phyloP scores from a whole-genome alignment of 2,888 invertebrate species.

The Diaprepes abbreviatus region DNA sequence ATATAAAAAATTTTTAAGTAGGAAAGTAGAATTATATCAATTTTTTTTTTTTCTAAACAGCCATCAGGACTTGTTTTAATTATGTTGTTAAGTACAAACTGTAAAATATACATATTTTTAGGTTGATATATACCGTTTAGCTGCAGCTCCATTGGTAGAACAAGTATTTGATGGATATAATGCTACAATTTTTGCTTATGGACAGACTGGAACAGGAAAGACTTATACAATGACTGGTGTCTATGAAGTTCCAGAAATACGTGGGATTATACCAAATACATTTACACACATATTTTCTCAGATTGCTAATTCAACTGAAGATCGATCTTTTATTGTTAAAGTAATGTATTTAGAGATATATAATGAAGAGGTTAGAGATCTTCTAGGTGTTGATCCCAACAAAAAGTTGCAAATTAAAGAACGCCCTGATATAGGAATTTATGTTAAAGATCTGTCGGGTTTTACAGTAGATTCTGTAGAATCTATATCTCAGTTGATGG shows the following conservation, averaged over 20 bases:
- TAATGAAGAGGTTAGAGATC: constrained; percentile 98
- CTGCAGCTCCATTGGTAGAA: constrained; percentile 96
- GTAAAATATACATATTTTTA: constrained; percentile 63
- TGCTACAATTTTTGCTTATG: constrained; percentile 92
- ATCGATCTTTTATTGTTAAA: constrained; percentile 85
- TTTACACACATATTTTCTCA: constrained; percentile 99
- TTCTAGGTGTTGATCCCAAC: constrained; percentile 87
- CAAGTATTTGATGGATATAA: constrained; percentile 97
- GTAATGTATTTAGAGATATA: constrained; percentile 99
- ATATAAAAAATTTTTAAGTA: too few relatives aligned
- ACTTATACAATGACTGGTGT: constrained; percentile 99
- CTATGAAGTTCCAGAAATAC: constrained; percentile 86
- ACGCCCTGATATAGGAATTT: constrained; percentile 95
- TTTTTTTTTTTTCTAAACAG: too few relatives aligned
- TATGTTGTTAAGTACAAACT: too few relatives aligned
- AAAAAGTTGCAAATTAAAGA: constrained; percentile 94
- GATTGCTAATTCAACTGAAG: constrained; percentile 91
- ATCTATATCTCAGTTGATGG: constrained; percentile 70
- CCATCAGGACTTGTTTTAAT: too few relatives aligned
- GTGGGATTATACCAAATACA: constrained; percentile 98
- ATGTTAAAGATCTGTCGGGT: constrained; percentile 96
- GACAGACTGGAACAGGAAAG: constrained; percentile 97
- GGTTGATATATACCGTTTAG: constrained; percentile 95
- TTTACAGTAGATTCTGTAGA: constrained; percentile 89
- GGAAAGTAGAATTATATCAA: too few relatives aligned